Evolutionary conservation across 2,113 vertebrate species (phyloP).

Genomic region (Rallus limicola): DNA sequence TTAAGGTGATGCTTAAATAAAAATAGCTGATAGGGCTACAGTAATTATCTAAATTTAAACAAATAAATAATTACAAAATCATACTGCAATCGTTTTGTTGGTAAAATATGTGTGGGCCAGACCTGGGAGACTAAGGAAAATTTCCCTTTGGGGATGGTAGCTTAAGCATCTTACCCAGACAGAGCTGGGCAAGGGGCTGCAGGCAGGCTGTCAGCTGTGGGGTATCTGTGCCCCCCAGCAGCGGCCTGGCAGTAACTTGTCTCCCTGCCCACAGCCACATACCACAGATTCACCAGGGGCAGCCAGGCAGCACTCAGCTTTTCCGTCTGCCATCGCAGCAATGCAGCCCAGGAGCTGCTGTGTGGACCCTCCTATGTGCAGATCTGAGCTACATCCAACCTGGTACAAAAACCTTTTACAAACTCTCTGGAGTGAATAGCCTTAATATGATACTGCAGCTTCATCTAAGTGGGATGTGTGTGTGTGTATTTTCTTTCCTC

Average conservation of each 20-base stretch:
- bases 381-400: background rate
- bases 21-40: background rate
- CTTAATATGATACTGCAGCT: background rate
- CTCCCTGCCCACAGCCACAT: background rate
- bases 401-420: background rate
- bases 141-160: background rate
- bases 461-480: background rate
- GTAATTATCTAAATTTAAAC: background rate
- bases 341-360: background rate
- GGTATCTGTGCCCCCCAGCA: background rate
- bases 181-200: background rate
- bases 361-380: background rate
- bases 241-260: background rate
- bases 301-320: background rate
- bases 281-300: background rate
- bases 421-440: background rate
- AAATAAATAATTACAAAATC: background rate
- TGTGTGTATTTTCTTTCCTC: background rate
- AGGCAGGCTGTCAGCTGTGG: background rate
- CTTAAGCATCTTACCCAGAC: background rate
- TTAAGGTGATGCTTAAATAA: background rate
- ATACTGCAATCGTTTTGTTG: background rate
- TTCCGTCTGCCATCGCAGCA: background rate
- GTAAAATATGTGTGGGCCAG: background rate
- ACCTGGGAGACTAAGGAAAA: background rate